A percentile compares a stretch with the other conserved stretches of the same genome.
phyloP scores from a whole-genome alignment of 2,888 invertebrate species.

The Hanleya hanleyi region DNA sequence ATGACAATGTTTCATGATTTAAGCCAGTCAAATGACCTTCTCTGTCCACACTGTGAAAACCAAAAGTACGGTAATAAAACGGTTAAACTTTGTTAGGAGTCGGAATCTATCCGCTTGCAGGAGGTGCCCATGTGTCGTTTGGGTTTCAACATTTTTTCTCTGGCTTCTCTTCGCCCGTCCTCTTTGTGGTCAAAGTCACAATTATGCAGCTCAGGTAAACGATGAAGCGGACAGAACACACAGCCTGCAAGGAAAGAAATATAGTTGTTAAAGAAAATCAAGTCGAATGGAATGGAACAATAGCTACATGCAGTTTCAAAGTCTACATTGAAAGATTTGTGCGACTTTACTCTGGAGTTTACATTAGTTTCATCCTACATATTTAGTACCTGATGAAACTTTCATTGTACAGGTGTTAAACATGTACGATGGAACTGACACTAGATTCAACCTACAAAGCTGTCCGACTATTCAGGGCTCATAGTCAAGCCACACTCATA shows the following conservation, averaged over 20 bases:
- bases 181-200: constrained; percentile 72
- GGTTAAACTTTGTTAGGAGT: constrained; percentile 53
- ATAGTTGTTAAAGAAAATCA: neutral
- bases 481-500: no score
- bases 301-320: neutral
- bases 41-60: no score
- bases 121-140: constrained; percentile 70
- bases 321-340: neutral
- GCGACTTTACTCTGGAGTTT: no score
- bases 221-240: constrained; percentile 70
- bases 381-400: no score
- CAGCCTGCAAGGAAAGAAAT: constrained; percentile 50
- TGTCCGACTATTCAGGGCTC: no score
- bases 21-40: no score
- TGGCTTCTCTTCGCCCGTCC: constrained; percentile 68
- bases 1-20: no score
- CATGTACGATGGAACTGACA: no score
- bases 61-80: no score
- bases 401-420: no score
- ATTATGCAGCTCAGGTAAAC: constrained; percentile 70
- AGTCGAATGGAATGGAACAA: neutral
- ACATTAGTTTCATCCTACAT: no score
- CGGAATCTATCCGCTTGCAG: constrained; percentile 59
- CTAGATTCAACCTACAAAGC: no score
- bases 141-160: constrained; percentile 72